Percentiles rank a stretch among this genome's conserved stretches.
phyloP scores from a whole-genome alignment of 2,888 invertebrate species.

The Rhodophaea formosa region DNA sequence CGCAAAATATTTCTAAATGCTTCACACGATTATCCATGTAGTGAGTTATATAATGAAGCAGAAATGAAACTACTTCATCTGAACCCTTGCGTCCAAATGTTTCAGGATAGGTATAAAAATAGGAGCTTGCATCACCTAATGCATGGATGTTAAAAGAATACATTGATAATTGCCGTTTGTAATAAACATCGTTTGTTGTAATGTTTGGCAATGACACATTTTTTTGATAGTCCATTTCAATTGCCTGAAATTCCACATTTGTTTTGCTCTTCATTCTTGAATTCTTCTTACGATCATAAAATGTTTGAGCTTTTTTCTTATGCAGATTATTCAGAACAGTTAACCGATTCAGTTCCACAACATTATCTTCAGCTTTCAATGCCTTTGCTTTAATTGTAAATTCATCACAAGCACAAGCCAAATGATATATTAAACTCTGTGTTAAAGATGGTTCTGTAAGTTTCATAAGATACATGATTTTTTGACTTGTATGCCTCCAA shows the following conservation, averaged over 20 bases:
- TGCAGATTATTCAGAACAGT: constrained; percentile 23
- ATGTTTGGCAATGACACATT: constrained; percentile 35
- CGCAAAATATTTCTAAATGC: constrained; percentile 15
- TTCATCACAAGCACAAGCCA: constrained; percentile 28
- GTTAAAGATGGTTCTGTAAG: constrained; percentile 26
- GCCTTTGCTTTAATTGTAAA: constrained; percentile 16
- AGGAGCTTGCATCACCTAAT: constrained; percentile 25
- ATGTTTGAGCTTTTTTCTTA: constrained; percentile 26
- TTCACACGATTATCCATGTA: constrained; percentile 28
- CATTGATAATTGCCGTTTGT: constrained; percentile 29
- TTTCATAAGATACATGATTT: constrained; percentile 26
- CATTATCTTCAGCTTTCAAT: constrained; percentile 18
- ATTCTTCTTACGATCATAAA: constrained; percentile 27
- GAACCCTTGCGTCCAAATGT: constrained; percentile 32
- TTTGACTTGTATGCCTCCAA: constrained; percentile 17
- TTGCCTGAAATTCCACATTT: constrained; percentile 26
- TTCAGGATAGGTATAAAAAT: constrained; percentile 37
- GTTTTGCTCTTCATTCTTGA: constrained; percentile 21
- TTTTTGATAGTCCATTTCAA: constrained; percentile 28
- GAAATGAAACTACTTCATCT: constrained; percentile 34
- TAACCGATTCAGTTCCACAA: constrained; percentile 19
- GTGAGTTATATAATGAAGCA: constrained; percentile 32
- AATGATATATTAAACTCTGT: too few relatives aligned
- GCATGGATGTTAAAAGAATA: constrained; percentile 35
- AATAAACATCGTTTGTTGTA: constrained; percentile 34